Evolutionary conservation across 92 coral and sea anemone species (phyloP).

Genomic region (Porites divaricata): DNA sequence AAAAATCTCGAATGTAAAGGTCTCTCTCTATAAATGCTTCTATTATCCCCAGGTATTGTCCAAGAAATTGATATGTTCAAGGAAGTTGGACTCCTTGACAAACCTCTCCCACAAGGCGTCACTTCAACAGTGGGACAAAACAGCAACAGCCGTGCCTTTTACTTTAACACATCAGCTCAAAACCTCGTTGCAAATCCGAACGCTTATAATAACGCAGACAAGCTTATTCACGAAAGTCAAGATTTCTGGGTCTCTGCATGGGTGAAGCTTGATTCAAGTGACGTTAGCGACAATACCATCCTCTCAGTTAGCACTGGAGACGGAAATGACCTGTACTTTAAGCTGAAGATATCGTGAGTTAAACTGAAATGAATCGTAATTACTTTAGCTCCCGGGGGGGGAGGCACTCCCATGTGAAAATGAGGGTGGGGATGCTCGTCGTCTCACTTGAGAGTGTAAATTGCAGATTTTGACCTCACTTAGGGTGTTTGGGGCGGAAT

Average conservation of each 20-base stretch:
- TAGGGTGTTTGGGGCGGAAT: too few relatives aligned
- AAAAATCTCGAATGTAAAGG: too few relatives aligned
- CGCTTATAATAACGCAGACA: constrained; percentile 56
- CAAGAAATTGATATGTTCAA: constrained; percentile 67
- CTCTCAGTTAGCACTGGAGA: constrained; percentile 54
- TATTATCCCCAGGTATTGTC: constrained; percentile 19
- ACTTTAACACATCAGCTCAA: constrained; percentile 19
- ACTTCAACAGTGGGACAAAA: constrained; percentile 47
- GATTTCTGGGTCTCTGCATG: constrained; percentile 73
- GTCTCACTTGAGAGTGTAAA: too few relatives aligned
- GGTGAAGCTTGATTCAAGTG: constrained; percentile 41
- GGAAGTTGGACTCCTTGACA: constrained; percentile 56
- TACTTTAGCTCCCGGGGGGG: not conserved
- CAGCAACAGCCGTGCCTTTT: constrained; percentile 48
- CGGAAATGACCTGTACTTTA: constrained; percentile 44
- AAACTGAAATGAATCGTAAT: not conserved
- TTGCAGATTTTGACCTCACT: too few relatives aligned
- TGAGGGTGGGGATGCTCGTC: too few relatives aligned
- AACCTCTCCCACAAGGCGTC: constrained; percentile 54
- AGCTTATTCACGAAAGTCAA: constrained; percentile 62
- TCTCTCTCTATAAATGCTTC: not conserved
- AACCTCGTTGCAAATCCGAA: constrained; percentile 51
- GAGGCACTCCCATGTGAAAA: too few relatives aligned
- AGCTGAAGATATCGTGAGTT: constrained; percentile 61
- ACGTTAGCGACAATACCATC: constrained; percentile 48